phyloP scores from a whole-genome alignment of 2,797 vertebrate species.

The Hippoglossus hippoglossus region DNA sequence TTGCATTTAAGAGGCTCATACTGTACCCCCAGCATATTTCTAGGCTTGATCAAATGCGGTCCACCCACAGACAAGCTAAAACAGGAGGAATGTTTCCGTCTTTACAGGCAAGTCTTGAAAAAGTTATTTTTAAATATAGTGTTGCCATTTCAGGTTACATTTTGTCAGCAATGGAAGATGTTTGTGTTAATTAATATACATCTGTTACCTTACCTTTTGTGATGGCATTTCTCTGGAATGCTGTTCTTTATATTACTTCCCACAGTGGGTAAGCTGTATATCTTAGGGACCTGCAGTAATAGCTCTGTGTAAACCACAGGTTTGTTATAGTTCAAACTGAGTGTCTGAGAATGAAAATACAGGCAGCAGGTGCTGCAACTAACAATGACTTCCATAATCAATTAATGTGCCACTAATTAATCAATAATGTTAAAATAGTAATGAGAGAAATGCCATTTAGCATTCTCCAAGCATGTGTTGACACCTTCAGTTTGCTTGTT shows the following conservation, averaged over 20 bases:
- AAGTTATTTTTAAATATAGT: not conserved
- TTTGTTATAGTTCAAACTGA: slow-evolving; percentile 40
- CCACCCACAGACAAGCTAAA: slow-evolving; percentile 21
- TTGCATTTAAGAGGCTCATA: slow-evolving; percentile 34
- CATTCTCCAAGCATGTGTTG: too few relatives aligned
- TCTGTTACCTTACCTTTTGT: not conserved
- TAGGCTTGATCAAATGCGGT: slow-evolving; percentile 36
- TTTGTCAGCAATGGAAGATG: not conserved
- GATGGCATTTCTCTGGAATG: slow-evolving; percentile 12
- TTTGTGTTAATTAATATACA: not conserved
- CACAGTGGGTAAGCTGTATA: slow-evolving; percentile 10
- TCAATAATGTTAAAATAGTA: too few relatives aligned
- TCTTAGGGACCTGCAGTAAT: slow-evolving; percentile 16
- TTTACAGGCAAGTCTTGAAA: not conserved
- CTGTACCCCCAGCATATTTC: slow-evolving; percentile 31
- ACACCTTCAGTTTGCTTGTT: not conserved
- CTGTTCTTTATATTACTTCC: slow-evolving; percentile 1
- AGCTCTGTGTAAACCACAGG: slow-evolving; percentile 18
- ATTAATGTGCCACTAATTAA: not conserved
- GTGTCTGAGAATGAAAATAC: not conserved
- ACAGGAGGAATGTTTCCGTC: not conserved
- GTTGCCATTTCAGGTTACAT: not conserved
- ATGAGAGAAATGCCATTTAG: too few relatives aligned
- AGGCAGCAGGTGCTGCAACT: not conserved
- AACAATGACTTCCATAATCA: not conserved